phyloP scores from a whole-genome alignment of 2,113 vertebrate genomes.

The Lutjanus erythropterus region DNA sequence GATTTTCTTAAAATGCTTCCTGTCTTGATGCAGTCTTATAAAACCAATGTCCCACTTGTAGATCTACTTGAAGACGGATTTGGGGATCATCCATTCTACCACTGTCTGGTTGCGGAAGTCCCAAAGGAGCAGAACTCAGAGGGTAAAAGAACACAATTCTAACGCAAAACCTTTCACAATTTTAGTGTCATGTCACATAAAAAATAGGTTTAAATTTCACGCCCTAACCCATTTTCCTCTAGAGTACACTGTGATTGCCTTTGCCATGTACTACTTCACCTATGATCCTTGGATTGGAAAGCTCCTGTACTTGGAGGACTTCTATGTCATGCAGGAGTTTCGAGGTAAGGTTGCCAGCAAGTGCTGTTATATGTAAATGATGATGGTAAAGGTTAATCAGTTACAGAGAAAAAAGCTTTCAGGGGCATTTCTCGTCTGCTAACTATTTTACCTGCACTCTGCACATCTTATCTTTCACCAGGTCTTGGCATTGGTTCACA shows the following conservation, averaged over 20 bases:
- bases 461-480: constrained; percentile 67
- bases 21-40: neutral
- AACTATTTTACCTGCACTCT: neutral
- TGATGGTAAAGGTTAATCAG: constrained; percentile 50
- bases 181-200: neutral
- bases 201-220: neutral
- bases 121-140: constrained; percentile 60
- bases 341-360: constrained; percentile 66
- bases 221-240: constrained; percentile 9
- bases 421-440: neutral
- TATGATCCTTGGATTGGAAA: constrained; percentile 87
- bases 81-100: constrained; percentile 85
- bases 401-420: neutral
- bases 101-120: constrained; percentile 84
- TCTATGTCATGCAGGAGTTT: constrained; percentile 84
- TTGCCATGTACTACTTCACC: constrained; percentile 88
- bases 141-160: constrained; percentile 65
- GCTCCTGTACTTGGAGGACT: constrained; percentile 87
- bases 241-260: constrained; percentile 78
- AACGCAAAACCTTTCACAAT: neutral
- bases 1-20: neutral
- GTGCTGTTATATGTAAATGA: neutral
- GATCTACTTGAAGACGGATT: constrained; percentile 88
- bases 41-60: constrained; percentile 46
- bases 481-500: constrained; percentile 83